Base-by-base conservation (phyloP, 2,797 vertebrate species). In the Scolopax rusticola region DNA sequence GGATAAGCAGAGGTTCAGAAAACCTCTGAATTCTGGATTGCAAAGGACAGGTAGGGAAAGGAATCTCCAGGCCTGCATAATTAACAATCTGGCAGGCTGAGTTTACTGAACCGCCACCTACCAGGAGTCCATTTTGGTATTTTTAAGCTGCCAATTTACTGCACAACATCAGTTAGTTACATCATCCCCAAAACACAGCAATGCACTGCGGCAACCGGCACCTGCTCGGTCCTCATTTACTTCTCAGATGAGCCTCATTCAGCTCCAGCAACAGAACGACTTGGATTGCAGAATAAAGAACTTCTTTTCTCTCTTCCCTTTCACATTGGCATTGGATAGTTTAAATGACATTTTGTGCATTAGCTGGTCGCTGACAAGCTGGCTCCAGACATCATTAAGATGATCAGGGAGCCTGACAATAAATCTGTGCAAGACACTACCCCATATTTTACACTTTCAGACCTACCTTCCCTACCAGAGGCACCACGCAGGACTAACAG, bases 401-500 rank as follows among this genome's bases (percentile, higher is more conserved):
- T 25, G 21, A 74, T 76, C 57, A 94, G 18, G 77, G 73, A 92
- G 79, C 84, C 2, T 20, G 25, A 88, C 84, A 90, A 81, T 59
- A 56, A 67, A 75, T 73, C 67, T 51, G 74, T 27, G 71, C 77
- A 78, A 60, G 94, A 71, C 57, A 50, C 80, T 51, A 33, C 59
- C 33, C 75, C 14, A 1, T 54, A 85, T 77, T 75, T 85, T 50
- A 68, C 81, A 89, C 38, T 63, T 63, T 84, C 74, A 69, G 59
- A 81, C 61, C 82, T 87, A 95, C 83, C 84, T 94, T 71, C 81
- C 45, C 80, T 90, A 87, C 47, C 77, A 89, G 74, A 94, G 45
- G 73, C 47, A 84, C 68, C 82, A 85, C 23, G 86, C 90, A 94
- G 64, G 89, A 92, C 73, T 93, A 71, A 95, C 69, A 85, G 78